Evolutionary conservation across 2,113 vertebrate species (phyloP).

Genomic region (Anarrhichthys ocellatus): DNA sequence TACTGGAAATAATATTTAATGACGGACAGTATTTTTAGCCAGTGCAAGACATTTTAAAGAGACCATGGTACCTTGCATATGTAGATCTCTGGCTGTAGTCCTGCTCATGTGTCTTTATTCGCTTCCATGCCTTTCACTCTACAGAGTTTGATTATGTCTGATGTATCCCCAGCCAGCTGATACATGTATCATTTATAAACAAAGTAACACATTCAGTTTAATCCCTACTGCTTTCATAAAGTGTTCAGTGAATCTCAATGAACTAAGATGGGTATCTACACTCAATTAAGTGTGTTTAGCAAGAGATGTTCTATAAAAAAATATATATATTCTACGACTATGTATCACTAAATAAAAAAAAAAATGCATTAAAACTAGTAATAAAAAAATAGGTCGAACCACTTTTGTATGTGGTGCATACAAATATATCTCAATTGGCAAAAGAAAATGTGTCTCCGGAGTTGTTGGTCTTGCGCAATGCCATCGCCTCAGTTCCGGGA

Average conservation of each 20-base stretch:
- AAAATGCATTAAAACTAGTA: not conserved
- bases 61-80: conserved; percentile 48
- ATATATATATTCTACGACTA: not conserved
- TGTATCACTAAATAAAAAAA: not conserved
- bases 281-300: not conserved
- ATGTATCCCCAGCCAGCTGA: not conserved
- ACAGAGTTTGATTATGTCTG: not conserved
- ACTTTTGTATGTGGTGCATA: not conserved
- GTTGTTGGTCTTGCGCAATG: not conserved
- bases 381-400: not conserved
- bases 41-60: conserved; percentile 5
- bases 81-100: not conserved
- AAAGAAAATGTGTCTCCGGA: not conserved
- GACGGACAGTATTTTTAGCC: not conserved
- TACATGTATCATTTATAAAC: not conserved
- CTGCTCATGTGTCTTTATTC: not conserved
- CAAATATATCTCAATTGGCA: not conserved
- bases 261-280: not conserved
- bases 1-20: conserved; percentile 13
- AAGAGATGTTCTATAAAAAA: not conserved
- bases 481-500: not conserved
- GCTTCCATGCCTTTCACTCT: not conserved
- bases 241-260: not conserved
- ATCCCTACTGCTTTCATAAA: not conserved
- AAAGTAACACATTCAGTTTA: not conserved